Evolutionary conservation across 2,888 invertebrate species (phyloP).

Genomic region (Microplitis deprimator): DNA sequence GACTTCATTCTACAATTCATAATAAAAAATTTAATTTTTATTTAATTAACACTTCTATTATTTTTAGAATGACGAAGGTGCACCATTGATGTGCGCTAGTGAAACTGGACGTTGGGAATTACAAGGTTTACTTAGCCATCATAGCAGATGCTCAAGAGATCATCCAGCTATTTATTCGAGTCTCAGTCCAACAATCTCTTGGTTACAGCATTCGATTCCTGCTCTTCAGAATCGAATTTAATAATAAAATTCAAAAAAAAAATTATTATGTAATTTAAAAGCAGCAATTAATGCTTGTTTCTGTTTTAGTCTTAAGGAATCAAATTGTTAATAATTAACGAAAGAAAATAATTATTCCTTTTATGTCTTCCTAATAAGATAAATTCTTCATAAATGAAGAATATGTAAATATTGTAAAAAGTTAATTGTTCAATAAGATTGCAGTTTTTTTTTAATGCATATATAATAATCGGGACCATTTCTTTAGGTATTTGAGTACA

Average conservation of each 20-base stretch:
- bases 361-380: conserved; percentile 30
- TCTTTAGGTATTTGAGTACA: conserved; percentile 26
- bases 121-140: conserved; percentile 76
- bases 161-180: conserved; percentile 75
- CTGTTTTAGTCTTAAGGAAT: conserved; percentile 10
- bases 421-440: conserved; percentile 65
- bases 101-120: conserved; percentile 75
- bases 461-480: conserved; percentile 57
- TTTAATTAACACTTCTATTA: conserved; percentile 27
- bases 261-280: background rate
- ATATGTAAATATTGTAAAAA: conserved; percentile 69
- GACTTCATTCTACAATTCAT: background rate
- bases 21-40: conserved; percentile 7
- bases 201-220: conserved; percentile 67
- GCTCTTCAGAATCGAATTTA: conserved; percentile 63
- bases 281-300: background rate
- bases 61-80: conserved; percentile 78
- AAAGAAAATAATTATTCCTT: conserved; percentile 12
- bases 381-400: conserved; percentile 45
- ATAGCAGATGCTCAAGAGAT: conserved; percentile 75
- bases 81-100: conserved; percentile 77
- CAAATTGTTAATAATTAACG: conserved; percentile 18
- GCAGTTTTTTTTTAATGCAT: conserved; percentile 53
- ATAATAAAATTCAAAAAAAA: conserved; percentile 42
- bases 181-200: conserved; percentile 64